Conservation (phyloP, 2,113 vertebrate genomes). For the Scomber scombrus region DNA sequence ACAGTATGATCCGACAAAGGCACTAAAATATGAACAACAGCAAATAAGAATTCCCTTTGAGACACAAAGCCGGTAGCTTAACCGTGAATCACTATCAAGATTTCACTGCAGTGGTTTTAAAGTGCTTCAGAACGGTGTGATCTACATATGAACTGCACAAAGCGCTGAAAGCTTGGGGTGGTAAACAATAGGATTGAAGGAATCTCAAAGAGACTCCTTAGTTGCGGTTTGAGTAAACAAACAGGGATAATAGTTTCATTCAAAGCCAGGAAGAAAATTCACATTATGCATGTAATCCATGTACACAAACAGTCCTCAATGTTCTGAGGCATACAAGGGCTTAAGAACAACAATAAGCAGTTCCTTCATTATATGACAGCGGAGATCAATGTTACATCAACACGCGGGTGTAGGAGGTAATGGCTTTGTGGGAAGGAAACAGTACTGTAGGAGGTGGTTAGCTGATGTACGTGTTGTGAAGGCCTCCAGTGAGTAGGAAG, state of each 20-base stretch:
- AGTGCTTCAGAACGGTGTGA: slow-evolving; percentile 37
- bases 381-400: slow-evolving; percentile 22
- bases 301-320: slow-evolving; percentile 20
- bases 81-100: slow-evolving; percentile 37
- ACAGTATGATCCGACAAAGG: slow-evolving; percentile 8
- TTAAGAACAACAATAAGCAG: slow-evolving; percentile 46
- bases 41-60: slow-evolving; percentile 31
- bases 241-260: slow-evolving; percentile 58
- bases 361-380: slow-evolving; percentile 35
- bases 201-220: slow-evolving; percentile 57
- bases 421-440: slow-evolving; percentile 8
- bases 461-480: slow-evolving; percentile 35
- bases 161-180: slow-evolving; percentile 43
- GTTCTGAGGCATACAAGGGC: slow-evolving; percentile 19
- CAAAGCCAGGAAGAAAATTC: slow-evolving; percentile 34
- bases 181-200: slow-evolving; percentile 60
- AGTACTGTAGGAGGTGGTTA: slow-evolving; percentile 32
- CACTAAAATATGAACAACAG: not conserved
- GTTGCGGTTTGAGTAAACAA: slow-evolving; percentile 58
- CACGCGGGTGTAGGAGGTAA: slow-evolving; percentile 31
- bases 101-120: slow-evolving; percentile 34
- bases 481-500: slow-evolving; percentile 43
- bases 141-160: slow-evolving; percentile 68
- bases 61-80: slow-evolving; percentile 15
- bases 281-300: slow-evolving; percentile 58